Conservation (phyloP, 2,888 invertebrate genomes). For the Rhagophthalmus giganteus region DNA sequence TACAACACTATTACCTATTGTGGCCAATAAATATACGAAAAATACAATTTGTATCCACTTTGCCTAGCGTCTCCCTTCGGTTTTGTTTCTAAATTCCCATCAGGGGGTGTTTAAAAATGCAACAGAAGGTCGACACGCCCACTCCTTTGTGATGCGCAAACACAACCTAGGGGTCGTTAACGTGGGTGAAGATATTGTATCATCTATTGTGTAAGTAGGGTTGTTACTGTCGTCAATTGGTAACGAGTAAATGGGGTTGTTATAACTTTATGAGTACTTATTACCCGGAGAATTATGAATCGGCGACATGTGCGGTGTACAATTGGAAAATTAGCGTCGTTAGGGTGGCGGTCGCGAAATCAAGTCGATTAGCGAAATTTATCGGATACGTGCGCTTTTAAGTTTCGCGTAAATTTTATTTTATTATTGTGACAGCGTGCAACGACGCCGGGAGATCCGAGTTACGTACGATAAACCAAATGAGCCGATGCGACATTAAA, state of each 20-base stretch:
- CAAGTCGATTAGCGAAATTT: slow-evolving; percentile 2
- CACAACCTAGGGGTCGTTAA: slow-evolving; percentile 17
- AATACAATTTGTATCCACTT: no score
- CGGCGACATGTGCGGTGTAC: slow-evolving; percentile 28
- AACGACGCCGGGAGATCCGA: slow-evolving; percentile 2
- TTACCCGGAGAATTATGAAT: slow-evolving; percentile 34
- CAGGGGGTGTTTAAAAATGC: slow-evolving; percentile 22
- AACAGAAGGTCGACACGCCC: slow-evolving; percentile 29
- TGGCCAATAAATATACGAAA: no score
- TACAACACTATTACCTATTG: no score
- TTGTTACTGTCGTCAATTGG: slow-evolving; percentile 28
- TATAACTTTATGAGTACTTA: slow-evolving; percentile 33
- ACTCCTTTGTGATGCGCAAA: slow-evolving; percentile 19
- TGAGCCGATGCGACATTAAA: slow-evolving; percentile 24
- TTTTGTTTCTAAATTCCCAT: slow-evolving; percentile 10
- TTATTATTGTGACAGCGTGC: neutral
- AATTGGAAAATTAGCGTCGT: slow-evolving; percentile 28
- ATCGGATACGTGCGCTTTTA: neutral
- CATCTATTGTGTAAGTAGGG: slow-evolving; percentile 25
- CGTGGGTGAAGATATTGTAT: slow-evolving; percentile 28
- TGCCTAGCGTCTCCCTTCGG: no score
- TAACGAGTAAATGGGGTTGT: slow-evolving; percentile 29
- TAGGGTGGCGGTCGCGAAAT: slow-evolving; percentile 4
- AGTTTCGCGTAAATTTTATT: slow-evolving; percentile 6
- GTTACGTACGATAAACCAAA: slow-evolving; percentile 8